A percentile compares a stretch with the other conserved stretches of the same genome.
phyloP scores from a whole-genome alignment of 2,113 vertebrate species.

The Archilochus colubris region DNA sequence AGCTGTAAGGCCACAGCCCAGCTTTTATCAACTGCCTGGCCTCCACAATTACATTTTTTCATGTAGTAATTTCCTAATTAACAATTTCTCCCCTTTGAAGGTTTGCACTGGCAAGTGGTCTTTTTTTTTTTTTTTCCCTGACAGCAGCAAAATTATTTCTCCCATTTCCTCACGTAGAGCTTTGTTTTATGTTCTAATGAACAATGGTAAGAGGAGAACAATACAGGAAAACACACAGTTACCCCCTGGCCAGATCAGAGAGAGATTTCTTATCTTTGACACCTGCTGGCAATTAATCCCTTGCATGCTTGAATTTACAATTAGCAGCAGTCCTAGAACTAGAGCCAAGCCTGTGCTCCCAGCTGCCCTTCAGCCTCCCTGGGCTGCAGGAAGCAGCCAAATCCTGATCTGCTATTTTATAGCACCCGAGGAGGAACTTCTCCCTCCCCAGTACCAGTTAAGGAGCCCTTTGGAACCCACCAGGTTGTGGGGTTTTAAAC shows the following conservation, averaged over 20 bases:
- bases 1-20: neutral
- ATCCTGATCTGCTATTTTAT: neutral
- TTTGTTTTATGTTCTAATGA: neutral
- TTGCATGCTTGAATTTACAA: neutral
- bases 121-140: neutral
- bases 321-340: neutral
- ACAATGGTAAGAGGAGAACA: neutral
- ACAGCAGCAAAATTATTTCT: neutral
- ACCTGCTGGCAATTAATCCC: constrained; percentile 57
- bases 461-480: too few relatives aligned
- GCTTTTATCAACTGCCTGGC: neutral
- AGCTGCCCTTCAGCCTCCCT: neutral
- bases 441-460: accelerated
- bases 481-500: neutral
- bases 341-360: neutral
- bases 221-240: neutral
- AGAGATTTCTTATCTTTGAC: constrained; percentile 14
- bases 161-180: neutral
- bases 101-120: neutral
- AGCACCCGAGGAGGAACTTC: neutral
- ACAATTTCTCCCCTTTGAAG: constrained; percentile 3
- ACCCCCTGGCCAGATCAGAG: constrained; percentile 47
- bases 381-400: neutral
- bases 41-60: neutral
- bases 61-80: constrained; percentile 39